Conservation (phyloP, 2,113 vertebrate genomes). For the Xenus cinereus region DNA sequence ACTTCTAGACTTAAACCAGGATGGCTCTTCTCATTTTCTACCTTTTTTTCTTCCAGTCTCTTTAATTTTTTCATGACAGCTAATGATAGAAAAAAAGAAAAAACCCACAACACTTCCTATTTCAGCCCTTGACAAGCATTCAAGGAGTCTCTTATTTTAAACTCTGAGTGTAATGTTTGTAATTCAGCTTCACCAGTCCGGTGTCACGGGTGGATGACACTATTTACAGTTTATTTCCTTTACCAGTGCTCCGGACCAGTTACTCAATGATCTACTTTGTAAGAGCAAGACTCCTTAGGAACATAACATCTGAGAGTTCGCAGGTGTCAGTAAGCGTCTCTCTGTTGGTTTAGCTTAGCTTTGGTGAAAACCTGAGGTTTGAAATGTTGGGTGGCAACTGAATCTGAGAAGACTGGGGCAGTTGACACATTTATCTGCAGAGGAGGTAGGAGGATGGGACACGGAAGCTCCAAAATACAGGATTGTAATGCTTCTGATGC, state of each 20-base stretch:
- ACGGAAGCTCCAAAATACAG: background rate
- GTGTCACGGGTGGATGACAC: background rate
- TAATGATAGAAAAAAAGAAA: background rate
- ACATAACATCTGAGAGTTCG: background rate
- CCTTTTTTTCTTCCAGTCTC: background rate
- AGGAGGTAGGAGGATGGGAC: background rate
- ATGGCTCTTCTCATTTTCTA: background rate
- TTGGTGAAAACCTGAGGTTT: background rate
- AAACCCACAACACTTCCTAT: background rate
- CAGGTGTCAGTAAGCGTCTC: background rate
- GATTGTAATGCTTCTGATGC: too few relatives aligned
- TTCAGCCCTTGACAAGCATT: background rate
- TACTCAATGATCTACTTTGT: background rate
- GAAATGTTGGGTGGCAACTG: background rate
- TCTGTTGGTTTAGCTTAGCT: background rate
- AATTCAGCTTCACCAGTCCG: background rate
- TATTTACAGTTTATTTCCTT: background rate
- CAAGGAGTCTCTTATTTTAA: background rate
- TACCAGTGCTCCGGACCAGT: background rate
- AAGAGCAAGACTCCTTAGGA: background rate
- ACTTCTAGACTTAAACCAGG: background rate
- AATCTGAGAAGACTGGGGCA: too few relatives aligned
- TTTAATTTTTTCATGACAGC: background rate
- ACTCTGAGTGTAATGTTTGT: background rate
- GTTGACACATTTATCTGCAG: accelerated